Evolutionary conservation across 2,113 vertebrate species (phyloP), one percentile per base, ranked within the genome.

Genomic region (Oxyruncus cristatus): DNA sequence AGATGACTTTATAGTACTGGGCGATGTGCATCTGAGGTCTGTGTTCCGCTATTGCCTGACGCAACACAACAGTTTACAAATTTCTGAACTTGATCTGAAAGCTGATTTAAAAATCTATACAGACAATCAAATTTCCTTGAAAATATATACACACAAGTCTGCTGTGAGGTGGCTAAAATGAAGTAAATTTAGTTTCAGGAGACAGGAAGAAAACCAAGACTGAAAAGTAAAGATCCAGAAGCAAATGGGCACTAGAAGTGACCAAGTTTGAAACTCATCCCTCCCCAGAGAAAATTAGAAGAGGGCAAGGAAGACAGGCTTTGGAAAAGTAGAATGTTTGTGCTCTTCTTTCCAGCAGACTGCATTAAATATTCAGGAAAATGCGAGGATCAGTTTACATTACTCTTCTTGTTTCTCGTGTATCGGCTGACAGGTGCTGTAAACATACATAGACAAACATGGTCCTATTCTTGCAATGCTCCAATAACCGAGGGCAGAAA

Each of bases 131-230:
- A 99, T 99, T 99, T 98, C 96, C 97, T 92, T 98, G 98, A 98
- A 99, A 99, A 98, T 98, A 99, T 98, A 99, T 98, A 99, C 98
- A 99, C 98, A 99, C 98, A 99, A 98, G 98, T 98, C 98, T 98
- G 94, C 98, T 98, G 96, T 98, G 98, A 99, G 98, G 99, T 99
- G 99, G 97, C 98, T 98, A 98, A 98, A 98, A 98, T 98, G 98
- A 98, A 98, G 98, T 97, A 99, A 99, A 99, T 98, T 98, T 98
- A 97, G 97, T 98, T 98, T 98, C 94, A 97, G 97, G 97, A 98
- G 98, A 98, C 98, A 99, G 99, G 98, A 98, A 98, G 98, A 98
- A 98, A 98, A 96, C 95, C 77, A 97, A 98, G 97, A 97, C 97
- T 97, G 96, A 97, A 97, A 98, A 98, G 97, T 96, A 97, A 97